Conservation (phyloP, 1,140 invertebrate genomes). For the Planococcus citri region DNA sequence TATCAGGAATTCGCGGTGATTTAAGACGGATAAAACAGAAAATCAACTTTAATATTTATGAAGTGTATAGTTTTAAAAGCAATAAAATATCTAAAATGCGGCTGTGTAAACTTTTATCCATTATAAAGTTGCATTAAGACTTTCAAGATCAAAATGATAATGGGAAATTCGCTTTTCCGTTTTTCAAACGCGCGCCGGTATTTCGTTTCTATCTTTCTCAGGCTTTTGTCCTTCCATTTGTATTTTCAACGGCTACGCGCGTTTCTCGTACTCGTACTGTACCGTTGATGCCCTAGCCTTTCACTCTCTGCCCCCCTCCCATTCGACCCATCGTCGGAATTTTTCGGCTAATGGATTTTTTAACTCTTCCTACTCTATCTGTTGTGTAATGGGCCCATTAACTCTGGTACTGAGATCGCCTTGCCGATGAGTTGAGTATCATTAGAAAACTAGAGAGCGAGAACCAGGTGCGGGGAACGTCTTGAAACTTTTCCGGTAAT, state of each 20-base stretch:
- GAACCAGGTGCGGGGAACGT: too few relatives aligned
- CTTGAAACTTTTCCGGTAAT: too few relatives aligned
- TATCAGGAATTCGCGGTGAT: slow-evolving; percentile 13
- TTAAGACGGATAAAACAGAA: slow-evolving; percentile 13
- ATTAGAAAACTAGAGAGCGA: too few relatives aligned
- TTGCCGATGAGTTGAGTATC: too few relatives aligned
- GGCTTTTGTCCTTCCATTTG: slow-evolving; percentile 1
- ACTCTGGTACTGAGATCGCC: background rate
- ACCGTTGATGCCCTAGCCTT: too few relatives aligned
- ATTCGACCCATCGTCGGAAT: too few relatives aligned
- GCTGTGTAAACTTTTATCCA: slow-evolving; percentile 19
- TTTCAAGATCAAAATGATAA: slow-evolving; percentile 17
- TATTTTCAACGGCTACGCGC: background rate
- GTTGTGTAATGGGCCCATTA: background rate
- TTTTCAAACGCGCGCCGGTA: slow-evolving; percentile 9
- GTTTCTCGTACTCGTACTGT: too few relatives aligned
- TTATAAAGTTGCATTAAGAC: slow-evolving; percentile 20
- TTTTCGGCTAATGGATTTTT: slow-evolving; percentile 4
- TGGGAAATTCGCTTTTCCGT: slow-evolving; percentile 17
- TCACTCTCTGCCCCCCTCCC: too few relatives aligned
- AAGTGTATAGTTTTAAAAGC: slow-evolving; percentile 18
- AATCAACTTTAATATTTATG: slow-evolving; percentile 21
- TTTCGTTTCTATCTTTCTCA: background rate
- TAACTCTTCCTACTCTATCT: background rate
- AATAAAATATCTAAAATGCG: slow-evolving; percentile 19